Percentiles rank a stretch among this genome's conserved stretches.
phyloP scores from a whole-genome alignment of 2,888 invertebrate species.

The Hirtodrosophila histrioides region DNA sequence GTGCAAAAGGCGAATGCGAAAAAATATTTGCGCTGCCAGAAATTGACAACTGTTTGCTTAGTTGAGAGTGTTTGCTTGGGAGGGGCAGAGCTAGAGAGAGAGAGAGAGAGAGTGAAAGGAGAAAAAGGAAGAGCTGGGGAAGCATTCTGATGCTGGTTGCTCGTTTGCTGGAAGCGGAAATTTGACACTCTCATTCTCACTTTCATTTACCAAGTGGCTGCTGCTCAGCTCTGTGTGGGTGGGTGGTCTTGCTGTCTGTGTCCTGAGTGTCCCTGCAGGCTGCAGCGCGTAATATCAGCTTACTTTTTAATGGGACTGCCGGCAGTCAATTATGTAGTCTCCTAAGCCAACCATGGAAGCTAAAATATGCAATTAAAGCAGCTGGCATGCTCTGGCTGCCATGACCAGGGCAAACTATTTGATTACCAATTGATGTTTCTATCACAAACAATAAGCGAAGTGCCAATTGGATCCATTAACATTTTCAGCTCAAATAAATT shows the following conservation, averaged over 20 bases:
- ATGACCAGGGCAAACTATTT: slow-evolving; percentile 55
- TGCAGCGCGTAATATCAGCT: slow-evolving; percentile 70
- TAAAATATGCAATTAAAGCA: slow-evolving; percentile 70
- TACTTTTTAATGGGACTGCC: slow-evolving; percentile 72
- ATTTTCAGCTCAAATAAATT: slow-evolving; percentile 2
- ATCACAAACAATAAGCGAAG: slow-evolving; percentile 40
- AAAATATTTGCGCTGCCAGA: slow-evolving; percentile 75
- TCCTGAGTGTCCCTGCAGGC: slow-evolving; percentile 32
- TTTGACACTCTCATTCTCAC: slow-evolving; percentile 77
- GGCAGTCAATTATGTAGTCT: slow-evolving; percentile 72
- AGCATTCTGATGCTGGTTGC: slow-evolving; percentile 3
- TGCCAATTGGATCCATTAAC: slow-evolving; percentile 19
- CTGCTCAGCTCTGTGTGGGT: slow-evolving; percentile 9
- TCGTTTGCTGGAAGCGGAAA: slow-evolving; percentile 65
- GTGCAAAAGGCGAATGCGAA: slow-evolving; percentile 64
- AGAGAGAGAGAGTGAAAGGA: too few relatives aligned
- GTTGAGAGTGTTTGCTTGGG: slow-evolving; percentile 70
- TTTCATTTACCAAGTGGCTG: slow-evolving; percentile 52
- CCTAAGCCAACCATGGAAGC: slow-evolving; percentile 26
- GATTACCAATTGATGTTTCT: slow-evolving; percentile 73
- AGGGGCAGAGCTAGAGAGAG: neutral
- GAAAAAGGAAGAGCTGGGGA: too few relatives aligned
- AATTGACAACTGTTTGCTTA: slow-evolving; percentile 79
- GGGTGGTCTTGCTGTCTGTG: neutral
- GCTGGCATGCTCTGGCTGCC: slow-evolving; percentile 1